Conservation (phyloP, 2,797 vertebrate species). For the Gambusia yucatana region DNA sequence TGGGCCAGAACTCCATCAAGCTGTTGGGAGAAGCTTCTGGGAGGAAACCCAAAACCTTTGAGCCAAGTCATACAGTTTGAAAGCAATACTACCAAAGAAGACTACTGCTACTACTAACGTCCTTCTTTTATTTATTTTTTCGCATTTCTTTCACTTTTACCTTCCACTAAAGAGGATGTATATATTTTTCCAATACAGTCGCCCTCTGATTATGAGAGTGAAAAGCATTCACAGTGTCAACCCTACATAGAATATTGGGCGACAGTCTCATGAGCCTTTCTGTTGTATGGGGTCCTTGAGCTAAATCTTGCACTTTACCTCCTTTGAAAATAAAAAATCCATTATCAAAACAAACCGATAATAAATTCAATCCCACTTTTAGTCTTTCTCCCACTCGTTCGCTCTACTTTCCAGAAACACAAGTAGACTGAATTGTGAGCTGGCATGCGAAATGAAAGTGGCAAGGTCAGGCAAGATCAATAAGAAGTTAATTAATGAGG, state of each 20-base stretch:
- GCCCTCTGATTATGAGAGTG: conserved; percentile 7
- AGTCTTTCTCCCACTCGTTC: conserved; percentile 12
- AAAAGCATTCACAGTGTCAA: conserved; percentile 15
- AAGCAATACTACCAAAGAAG: neutral
- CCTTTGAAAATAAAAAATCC: conserved; percentile 31
- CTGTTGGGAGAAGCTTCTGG: no score
- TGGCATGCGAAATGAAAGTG: conserved; percentile 67
- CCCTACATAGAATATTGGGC: conserved; percentile 16
- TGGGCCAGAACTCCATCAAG: no score
- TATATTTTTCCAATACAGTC: neutral
- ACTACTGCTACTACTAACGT: no score
- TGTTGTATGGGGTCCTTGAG: conserved; percentile 39
- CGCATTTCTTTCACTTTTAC: neutral
- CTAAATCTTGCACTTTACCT: conserved; percentile 38
- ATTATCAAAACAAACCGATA: conserved; percentile 35
- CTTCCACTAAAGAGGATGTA: conserved; percentile 22
- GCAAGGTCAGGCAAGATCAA: conserved; percentile 75
- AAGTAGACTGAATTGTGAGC: conserved; percentile 51
- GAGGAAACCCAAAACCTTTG: no score
- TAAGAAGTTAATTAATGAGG: conserved; percentile 84
- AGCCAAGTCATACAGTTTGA: neutral
- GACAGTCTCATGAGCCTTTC: conserved; percentile 28
- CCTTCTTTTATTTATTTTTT: neutral
- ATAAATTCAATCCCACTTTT: conserved; percentile 40
- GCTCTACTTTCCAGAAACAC: conserved; percentile 34